Evolutionary conservation across 30 jellyfish, hydroid and myxozoan genomes (phyloP).

Genomic region (Cassiopea andromeda): DNA sequence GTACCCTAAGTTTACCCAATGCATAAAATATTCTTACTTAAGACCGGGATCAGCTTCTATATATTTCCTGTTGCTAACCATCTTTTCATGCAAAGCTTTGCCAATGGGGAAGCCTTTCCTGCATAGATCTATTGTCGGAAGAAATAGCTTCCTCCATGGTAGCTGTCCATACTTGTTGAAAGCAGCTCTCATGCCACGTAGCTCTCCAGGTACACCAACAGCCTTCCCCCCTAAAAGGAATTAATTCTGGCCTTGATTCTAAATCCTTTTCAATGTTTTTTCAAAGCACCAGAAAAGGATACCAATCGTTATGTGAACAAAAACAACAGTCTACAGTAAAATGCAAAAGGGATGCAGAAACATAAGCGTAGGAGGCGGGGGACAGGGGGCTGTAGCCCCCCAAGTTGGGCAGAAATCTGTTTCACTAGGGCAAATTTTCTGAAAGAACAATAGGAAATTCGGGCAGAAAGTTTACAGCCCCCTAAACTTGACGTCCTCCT

Average conservation of each 20-base stretch:
- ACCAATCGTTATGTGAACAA: too few species aligned
- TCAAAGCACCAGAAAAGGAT: background rate
- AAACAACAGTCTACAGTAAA: too few species aligned
- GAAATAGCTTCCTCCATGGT: constrained; percentile 85
- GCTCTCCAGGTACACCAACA: constrained; percentile 95
- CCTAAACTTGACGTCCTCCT: too few species aligned
- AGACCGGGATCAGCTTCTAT: constrained; percentile 73
- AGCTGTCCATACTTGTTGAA: constrained; percentile 76
- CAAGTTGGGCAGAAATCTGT: too few species aligned
- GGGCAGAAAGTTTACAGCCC: too few species aligned
- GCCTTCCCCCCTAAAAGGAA: constrained; percentile 87
- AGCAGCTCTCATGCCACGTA: constrained; percentile 83
- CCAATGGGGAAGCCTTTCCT: constrained; percentile 84
- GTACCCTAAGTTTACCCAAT: background rate
- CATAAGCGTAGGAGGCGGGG: too few species aligned
- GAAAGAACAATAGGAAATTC: too few species aligned
- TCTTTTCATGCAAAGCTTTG: constrained; percentile 55
- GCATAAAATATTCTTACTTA: constrained; percentile 24
- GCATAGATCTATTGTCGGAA: constrained; percentile 90
- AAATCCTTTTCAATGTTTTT: too few species aligned
- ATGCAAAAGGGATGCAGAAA: too few species aligned
- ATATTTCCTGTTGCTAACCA: constrained; percentile 9
- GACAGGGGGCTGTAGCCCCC: too few species aligned
- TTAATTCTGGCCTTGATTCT: background rate
- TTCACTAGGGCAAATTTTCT: too few species aligned